Evolutionary conservation across 2,113 vertebrate species (phyloP).

Genomic region (Orientallactaga bullata): DNA sequence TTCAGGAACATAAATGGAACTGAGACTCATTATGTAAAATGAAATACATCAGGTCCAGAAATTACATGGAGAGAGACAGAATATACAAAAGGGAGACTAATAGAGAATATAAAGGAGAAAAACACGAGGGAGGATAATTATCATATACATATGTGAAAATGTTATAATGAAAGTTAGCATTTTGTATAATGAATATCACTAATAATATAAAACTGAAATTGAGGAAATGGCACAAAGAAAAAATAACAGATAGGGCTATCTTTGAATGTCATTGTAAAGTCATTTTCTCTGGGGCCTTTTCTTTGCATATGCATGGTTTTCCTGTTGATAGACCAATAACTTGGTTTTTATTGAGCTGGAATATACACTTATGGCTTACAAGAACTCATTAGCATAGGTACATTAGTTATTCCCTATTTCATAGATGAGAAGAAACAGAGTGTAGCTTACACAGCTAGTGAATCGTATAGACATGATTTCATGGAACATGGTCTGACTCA

Average conservation of each 20-base stretch:
- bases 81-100: neutral
- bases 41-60: neutral
- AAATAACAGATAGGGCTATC: neutral
- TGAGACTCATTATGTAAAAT: neutral
- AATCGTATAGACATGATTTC: neutral
- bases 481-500: neutral
- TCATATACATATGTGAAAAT: neutral
- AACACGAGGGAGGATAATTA: neutral
- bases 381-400: neutral
- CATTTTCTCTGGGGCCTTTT: too few species aligned
- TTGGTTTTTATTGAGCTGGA: neutral
- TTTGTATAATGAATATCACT: neutral
- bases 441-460: rapidly evolving
- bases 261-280: neutral
- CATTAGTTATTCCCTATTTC: neutral
- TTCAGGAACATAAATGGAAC: neutral
- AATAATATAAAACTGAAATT: neutral
- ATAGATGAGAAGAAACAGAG: neutral
- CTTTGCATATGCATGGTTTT: neutral
- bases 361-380: neutral
- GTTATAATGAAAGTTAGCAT: neutral
- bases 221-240: neutral
- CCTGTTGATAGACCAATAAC: neutral
- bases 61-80: too few species aligned
- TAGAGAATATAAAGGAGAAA: neutral